Conservation (phyloP, 2,888 invertebrate genomes). For the Megamerina dolium region DNA sequence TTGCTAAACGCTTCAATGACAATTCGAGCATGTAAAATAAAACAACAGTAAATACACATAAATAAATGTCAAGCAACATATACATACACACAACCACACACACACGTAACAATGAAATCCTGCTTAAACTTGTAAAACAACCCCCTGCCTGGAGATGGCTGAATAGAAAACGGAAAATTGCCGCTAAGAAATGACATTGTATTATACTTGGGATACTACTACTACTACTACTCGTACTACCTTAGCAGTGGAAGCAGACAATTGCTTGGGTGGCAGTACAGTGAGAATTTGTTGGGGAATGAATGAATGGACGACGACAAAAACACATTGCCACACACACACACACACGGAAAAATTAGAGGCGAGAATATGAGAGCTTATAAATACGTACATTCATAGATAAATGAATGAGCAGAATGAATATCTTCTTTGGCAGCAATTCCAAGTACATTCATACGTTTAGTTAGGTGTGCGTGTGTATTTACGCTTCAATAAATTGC, state of each 20-base stretch:
- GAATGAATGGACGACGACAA: neutral
- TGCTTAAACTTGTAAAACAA: constrained; percentile 15
- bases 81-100: too few relatives aligned
- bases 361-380: too few relatives aligned
- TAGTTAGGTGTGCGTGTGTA: too few relatives aligned
- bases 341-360: too few relatives aligned
- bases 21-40: constrained; percentile 40
- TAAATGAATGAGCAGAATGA: too few relatives aligned
- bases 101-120: constrained; percentile 14
- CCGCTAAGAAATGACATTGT: neutral
- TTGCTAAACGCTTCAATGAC: constrained; percentile 39
- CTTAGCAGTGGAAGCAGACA: neutral
- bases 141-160: constrained; percentile 1
- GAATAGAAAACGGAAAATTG: too few relatives aligned
- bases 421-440: too few relatives aligned
- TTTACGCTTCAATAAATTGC: constrained; percentile 26
- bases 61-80: constrained; percentile 4
- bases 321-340: constrained; percentile 1
- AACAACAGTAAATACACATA: constrained; percentile 12
- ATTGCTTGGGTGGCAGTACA: neutral
- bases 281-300: constrained; percentile 2
- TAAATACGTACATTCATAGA: too few relatives aligned
- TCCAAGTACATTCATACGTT: too few relatives aligned
- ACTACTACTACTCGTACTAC: too few relatives aligned
- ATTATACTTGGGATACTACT: neutral